Percentiles rank a stretch among this genome's conserved stretches.
Evolutionary conservation across 2,888 invertebrate genomes (phyloP).

Genomic region (Willowsia nigromaculata): DNA sequence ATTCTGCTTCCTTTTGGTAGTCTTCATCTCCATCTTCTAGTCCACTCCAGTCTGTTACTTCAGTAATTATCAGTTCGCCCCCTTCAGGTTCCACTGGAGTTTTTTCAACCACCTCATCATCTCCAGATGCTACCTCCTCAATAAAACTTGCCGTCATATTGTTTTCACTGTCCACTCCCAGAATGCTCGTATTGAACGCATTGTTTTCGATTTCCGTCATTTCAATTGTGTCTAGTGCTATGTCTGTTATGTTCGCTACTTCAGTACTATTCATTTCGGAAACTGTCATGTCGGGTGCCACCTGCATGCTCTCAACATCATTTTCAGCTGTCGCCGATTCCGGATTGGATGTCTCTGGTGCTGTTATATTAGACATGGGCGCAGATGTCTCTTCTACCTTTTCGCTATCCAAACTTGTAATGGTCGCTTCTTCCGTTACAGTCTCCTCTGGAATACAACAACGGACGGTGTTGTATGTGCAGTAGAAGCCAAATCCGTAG

Average conservation of each 20-base stretch:
- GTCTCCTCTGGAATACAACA: constrained; percentile 74
- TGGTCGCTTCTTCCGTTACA: not conserved
- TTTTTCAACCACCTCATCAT: not conserved
- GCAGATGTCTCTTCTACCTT: not conserved
- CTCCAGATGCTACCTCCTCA: not conserved
- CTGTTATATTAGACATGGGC: not conserved
- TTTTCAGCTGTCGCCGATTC: not conserved
- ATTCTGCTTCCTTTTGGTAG: constrained; percentile 47
- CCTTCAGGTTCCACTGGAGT: not conserved
- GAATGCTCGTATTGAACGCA: not conserved
- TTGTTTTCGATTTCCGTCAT: not conserved
- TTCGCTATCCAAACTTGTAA: not conserved
- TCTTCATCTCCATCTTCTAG: constrained; percentile 16
- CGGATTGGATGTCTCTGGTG: no score
- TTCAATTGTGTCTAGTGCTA: not conserved
- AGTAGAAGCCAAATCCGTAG: constrained; percentile 76
- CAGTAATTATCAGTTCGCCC: constrained; percentile 55
- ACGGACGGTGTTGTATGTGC: constrained; percentile 75
- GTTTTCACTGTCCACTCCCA: not conserved
- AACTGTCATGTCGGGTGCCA: not conserved
- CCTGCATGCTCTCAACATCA: not conserved
- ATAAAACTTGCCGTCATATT: not conserved
- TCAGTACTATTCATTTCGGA: not conserved
- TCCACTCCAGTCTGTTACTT: constrained; percentile 37
- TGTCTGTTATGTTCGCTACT: no score